Base-by-base conservation (phyloP, 2,888 invertebrate genomes). In the Pristionchus japonicus region DNA sequence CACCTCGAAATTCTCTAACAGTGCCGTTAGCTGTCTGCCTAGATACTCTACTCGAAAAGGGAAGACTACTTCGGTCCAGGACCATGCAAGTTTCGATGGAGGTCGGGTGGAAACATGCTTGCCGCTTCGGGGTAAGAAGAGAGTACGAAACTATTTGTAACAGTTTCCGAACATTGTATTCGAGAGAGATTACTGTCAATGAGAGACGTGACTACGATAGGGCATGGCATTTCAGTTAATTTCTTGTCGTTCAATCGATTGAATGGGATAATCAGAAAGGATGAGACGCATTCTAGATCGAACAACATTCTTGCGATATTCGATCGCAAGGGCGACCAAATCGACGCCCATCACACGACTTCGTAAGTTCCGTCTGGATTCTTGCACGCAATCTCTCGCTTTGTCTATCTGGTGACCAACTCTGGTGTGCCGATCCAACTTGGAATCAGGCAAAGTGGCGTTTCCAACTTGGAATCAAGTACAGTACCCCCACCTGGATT, bases 271-370 rank as follows among this genome's bases (percentile, higher is more conserved):
- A n/a, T n/a, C n/a, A n/a, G n/a, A n/a, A n/a, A n/a, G n/a, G n/a
- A n/a, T n/a, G n/a, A n/a, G n/a, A n/a, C n/a, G n/a, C n/a, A n/a
- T n/a, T n/a, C n/a, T n/a, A n/a, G n/a, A n/a, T 49, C 87, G 17
- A 52, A 23, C 34, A 70, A 86, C 37, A 34, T 86, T 11, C 67
- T 86, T 31, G 40, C 91, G 23, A 90, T 94, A 23, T 92, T 91
- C 88, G 93, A 93, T 87, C 91, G 93, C 15, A 91, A 92, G 82
- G 93, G 93, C 20, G 92, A 93, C 70, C 88, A 91, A 31, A 89
- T 92, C 15, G 93, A 93, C 85, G 91, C 91, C 15, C 88, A 93
- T 43, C 91, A 91, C 61, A 89, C 91, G 40, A 85, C 90, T 0
- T 91, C 91, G 93, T 93, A 70, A 37, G 90, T 88, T 20, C 15